Evolutionary conservation across 1,140 invertebrate genomes (phyloP), one percentile per base, ranked within the genome.

Genomic region (Temnothorax nylanderi): DNA sequence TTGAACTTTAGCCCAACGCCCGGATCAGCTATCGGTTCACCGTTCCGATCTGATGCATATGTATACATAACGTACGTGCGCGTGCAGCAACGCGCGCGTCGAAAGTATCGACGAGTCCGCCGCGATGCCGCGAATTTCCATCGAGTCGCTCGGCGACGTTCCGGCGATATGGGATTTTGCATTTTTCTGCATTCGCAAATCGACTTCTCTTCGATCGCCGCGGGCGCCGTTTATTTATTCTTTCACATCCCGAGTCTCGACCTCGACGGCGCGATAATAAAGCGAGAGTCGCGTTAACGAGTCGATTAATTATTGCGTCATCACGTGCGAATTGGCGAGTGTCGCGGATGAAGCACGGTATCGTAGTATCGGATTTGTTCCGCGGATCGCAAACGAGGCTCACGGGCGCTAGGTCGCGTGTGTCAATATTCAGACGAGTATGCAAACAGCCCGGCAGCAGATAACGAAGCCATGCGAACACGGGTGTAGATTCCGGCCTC

Each of bases 361-460:
- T n/a, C n/a, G 58, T 18, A 13, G 44, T 65, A 54, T 80, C 64
- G 84, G 62, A 86, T 78, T 80, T 54, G 26, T 78, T n/a, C 21
- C 75, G 41, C 47, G 49, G 49, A 56, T 54, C 41, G 62, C 49
- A 58, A 49, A 71, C 85, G 71, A 10, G 18, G 13, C 47, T 67
- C 60, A 60, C 78, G 51, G 47, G 67, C 49, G 37, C 32, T 13
- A 26, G 62, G 51, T 86, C 85, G 85, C 62, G 49, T 60, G 76
- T 81, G 85, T 86, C 76, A 69, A 86, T 69, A 86, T 37, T 69
- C 76, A 58, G 84, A 80, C n/a, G 84, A 32, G 62, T 78, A 67
- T 51, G 76, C 62, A 86, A 86, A 86, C 76, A 51, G 37, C 21
- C 56, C 71, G 58, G 11, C 13, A 7, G 62, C 74, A 34, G 76